Percentiles rank a stretch among this genome's conserved stretches.
Evolutionary conservation across 1,140 invertebrate genomes (phyloP).

Genomic region (Melitaea cinxia): DNA sequence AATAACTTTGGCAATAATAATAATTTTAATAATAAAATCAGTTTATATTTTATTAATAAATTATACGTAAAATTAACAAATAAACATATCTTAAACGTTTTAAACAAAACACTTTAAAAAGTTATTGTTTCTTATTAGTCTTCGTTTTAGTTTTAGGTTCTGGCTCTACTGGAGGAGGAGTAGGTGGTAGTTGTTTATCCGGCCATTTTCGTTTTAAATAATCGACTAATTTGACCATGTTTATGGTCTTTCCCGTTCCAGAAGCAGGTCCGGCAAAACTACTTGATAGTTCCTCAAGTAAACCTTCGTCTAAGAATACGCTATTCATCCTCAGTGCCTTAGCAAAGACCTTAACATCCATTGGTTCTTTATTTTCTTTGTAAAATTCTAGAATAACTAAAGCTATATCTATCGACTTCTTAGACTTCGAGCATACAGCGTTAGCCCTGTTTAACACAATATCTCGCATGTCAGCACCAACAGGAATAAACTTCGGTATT

Average conservation of each 20-base stretch:
- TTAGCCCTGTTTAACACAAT: conserved; percentile 57
- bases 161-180: conserved; percentile 56
- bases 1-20: background rate
- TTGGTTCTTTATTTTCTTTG: conserved; percentile 45
- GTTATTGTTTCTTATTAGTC: background rate
- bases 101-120: conserved; percentile 8
- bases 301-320: conserved; percentile 46
- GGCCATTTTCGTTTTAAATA: conserved; percentile 66
- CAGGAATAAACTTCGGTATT: conserved; percentile 29
- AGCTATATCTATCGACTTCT: conserved; percentile 55
- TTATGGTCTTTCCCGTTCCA: conserved; percentile 47
- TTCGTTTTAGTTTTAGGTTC: conserved; percentile 17
- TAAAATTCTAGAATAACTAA: conserved; percentile 51
- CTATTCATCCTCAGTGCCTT: conserved; percentile 34
- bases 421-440: conserved; percentile 47
- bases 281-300: conserved; percentile 51
- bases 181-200: conserved; percentile 59
- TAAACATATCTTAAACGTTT: background rate
- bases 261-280: conserved; percentile 48
- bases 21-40: background rate
- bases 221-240: conserved; percentile 52
- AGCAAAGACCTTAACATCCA: conserved; percentile 49
- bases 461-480: conserved; percentile 53
- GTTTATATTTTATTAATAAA: background rate
- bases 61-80: conserved; percentile 13